Evolutionary conservation across 1,140 invertebrate species (phyloP), one percentile per base, ranked within the genome.

Genomic region (Bicyclus anynana): DNA sequence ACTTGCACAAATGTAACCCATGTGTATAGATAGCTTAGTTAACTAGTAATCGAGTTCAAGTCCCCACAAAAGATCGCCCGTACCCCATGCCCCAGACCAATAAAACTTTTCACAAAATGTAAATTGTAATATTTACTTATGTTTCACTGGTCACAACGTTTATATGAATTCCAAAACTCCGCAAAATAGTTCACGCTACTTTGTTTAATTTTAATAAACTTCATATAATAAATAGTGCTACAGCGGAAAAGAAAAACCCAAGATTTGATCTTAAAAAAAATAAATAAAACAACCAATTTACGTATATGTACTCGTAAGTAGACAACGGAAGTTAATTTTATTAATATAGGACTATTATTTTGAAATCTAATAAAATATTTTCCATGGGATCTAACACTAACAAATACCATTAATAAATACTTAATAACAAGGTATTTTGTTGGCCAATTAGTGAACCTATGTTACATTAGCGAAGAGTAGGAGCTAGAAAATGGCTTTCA

Each of bases 401-500:
- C 40, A 21, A 17, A 47, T 16, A 47, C n/a, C 7, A 20, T 47
- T 47, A 47, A 27, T 21, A 21, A 12, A 56, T 67, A 69, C 66
- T 73, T 76, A 76, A 68, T 69, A 55, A 18, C 62, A 70, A 65
- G 66, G 58, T 54, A 67, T 69, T 57, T 58, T 68, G 62, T 71
- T 73, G 67, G 71, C 69, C 71, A 77, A 76, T 77, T 61, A 64
- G 42, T 72, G 69, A 78, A 78, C 67, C 64, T 82, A 80, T 72
- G 56, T 74, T 76, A 80, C 56, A 57, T 78, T 77, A 73, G 67
- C 40, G 69, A 59, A 69, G 69, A 77, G 85, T 77, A 81, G 70
- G 69, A 83, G 63, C 75, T 83, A 85, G 72, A 77, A 68, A 75
- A 77, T 78, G 73, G 69, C 62, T 60, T 72, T 51, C 52, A 73